phyloP scores from a whole-genome alignment of 2,888 invertebrate species.

The Oithona nana region DNA sequence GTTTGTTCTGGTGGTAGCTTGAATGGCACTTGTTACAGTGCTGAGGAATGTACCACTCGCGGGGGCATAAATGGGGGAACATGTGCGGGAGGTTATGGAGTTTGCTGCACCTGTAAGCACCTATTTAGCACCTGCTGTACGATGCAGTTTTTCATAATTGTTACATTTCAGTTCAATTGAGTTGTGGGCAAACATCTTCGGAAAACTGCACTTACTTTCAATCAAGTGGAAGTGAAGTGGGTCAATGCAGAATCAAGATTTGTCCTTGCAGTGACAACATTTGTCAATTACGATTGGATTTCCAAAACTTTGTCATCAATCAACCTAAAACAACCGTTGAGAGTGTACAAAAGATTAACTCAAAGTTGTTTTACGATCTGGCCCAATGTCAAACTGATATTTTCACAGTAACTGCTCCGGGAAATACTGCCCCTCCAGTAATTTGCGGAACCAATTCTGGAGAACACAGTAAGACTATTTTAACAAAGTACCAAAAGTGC shows the following conservation, averaged over 20 bases:
- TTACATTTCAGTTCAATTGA: background rate
- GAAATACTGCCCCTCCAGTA: background rate
- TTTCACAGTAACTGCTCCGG: background rate
- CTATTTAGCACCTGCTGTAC: background rate
- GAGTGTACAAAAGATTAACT: background rate
- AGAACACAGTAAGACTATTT: background rate
- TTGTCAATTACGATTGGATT: background rate
- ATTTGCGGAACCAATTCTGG: background rate
- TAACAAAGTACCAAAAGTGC: too few relatives aligned
- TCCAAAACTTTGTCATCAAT: background rate
- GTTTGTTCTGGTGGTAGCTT: background rate
- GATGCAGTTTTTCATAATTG: background rate
- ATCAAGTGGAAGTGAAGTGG: background rate
- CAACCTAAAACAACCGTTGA: background rate
- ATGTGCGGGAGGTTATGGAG: background rate
- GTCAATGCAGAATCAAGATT: background rate
- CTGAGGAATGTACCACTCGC: background rate
- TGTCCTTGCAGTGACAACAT: background rate
- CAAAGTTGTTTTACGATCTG: background rate
- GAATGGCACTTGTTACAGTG: background rate
- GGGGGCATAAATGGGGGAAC: background rate
- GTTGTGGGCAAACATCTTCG: background rate
- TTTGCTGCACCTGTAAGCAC: background rate
- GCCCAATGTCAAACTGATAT: background rate
- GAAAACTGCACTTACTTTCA: background rate